phyloP scores from a whole-genome alignment of 2,888 invertebrate genomes.

The Perizoma affinitatum region DNA sequence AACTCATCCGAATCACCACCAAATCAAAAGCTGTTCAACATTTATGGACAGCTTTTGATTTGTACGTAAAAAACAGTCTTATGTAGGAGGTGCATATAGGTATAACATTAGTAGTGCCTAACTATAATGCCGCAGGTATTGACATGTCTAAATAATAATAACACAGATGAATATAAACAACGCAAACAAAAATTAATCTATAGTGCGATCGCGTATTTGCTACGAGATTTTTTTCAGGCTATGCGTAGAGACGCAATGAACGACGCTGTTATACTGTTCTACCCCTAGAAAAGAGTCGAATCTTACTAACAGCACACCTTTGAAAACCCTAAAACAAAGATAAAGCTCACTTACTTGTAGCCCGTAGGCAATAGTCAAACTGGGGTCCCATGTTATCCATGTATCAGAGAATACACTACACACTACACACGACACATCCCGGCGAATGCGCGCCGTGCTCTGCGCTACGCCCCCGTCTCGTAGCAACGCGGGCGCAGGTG shows the following conservation, averaged over 20 bases:
- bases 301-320: background rate
- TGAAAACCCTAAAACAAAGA: background rate
- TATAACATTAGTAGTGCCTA: too few relatives aligned
- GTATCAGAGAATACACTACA: slow-evolving; percentile 48
- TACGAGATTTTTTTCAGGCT: slow-evolving; percentile 8
- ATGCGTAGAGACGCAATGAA: background rate
- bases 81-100: too few relatives aligned
- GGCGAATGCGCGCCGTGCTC: slow-evolving; percentile 69
- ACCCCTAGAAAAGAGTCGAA: background rate
- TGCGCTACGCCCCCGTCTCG: slow-evolving; percentile 54
- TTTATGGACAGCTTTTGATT: too few relatives aligned
- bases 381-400: slow-evolving; percentile 73
- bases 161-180: too few relatives aligned
- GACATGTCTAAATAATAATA: too few relatives aligned
- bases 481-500: slow-evolving; percentile 70
- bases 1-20: too few relatives aligned
- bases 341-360: slow-evolving; percentile 69
- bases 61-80: too few relatives aligned
- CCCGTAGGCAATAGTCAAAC: slow-evolving; percentile 78
- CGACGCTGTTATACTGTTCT: too few relatives aligned
- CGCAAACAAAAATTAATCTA: too few relatives aligned
- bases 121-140: too few relatives aligned
- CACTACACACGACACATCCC: slow-evolving; percentile 78
- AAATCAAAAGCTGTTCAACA: too few relatives aligned
- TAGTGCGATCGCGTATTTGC: background rate